Conservation (phyloP, 1,140 invertebrate genomes). For the Drosophila serrata region DNA sequence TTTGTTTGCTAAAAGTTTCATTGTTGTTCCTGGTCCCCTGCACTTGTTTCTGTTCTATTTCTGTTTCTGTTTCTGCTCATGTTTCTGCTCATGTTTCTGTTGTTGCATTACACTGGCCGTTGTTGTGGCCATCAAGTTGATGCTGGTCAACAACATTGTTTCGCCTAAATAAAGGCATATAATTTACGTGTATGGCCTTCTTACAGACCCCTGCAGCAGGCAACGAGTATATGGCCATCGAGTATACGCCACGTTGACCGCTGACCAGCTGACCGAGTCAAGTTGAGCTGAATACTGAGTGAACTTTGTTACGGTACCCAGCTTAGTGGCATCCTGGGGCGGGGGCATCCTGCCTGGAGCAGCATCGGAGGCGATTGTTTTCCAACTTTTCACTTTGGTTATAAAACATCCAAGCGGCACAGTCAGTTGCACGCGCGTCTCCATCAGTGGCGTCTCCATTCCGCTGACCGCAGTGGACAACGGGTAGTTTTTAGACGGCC, state of each 20-base stretch:
- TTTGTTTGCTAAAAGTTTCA: conserved; percentile 48
- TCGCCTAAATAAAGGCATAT: conserved; percentile 52
- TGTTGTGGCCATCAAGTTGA: conserved; percentile 47
- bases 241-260: conserved; percentile 45
- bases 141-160: conserved; percentile 49
- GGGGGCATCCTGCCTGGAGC: conserved; percentile 15
- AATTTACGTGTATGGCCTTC: conserved; percentile 49
- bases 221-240: conserved; percentile 11
- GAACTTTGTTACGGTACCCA: conserved; percentile 28
- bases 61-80: neutral
- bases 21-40: conserved; percentile 9
- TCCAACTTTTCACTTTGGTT: conserved; percentile 58
- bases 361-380: conserved; percentile 41
- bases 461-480: conserved; percentile 45
- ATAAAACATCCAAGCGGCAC: conserved; percentile 48
- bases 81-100: neutral
- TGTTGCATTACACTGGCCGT: conserved; percentile 14
- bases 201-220: neutral
- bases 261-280: neutral
- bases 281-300: conserved; percentile 32
- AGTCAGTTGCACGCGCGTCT: conserved; percentile 50
- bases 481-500: conserved; percentile 35
- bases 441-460: conserved; percentile 7
- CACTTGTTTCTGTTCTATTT: neutral
- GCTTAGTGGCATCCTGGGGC: neutral